Evolutionary conservation across 2,888 invertebrate species (phyloP), one percentile per base, ranked within the genome.

Genomic region (Cheiracanthium punctorium): DNA sequence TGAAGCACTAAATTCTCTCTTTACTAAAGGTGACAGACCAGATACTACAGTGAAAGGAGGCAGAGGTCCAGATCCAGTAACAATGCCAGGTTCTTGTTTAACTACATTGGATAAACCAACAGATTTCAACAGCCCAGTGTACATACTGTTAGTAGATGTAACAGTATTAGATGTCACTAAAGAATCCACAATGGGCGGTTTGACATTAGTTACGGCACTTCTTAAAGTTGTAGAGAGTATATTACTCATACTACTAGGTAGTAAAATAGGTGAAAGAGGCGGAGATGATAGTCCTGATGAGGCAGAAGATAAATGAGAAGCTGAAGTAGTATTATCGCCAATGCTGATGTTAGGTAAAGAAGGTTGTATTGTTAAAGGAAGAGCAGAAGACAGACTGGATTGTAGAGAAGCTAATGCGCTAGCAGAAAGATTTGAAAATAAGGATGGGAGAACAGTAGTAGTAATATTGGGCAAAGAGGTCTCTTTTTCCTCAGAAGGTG

Each of bases 1-100:
- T 33, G 70, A 52, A 48, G 74, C 43, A 24, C 75, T 32, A 32
- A 84, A 48, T 41, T 79, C 81, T 29, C 85, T 32, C 75, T 88
- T 88, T 37, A 86, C 77, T 37, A 82, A 33, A 20, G 87, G 80
- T 30, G 87, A 80, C 20, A 86, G 48, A 30, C 86, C 86, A 37
- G 81, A 82, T 14, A 88, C 88, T 41, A 88, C 86, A 20, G 88
- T 88, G 70, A 88, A 88, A 28, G 88, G 88, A n/a, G 88, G 88
- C 24, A 88, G 37, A n/a, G 88, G 88, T 8, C 88, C 88, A 20
- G 84, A 84, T 33, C 71, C 82, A 41, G 70, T 76, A 24, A 70
- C 33, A 24, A 74, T 52, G 24, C 79, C 73, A 33, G 88, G 73
- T 65, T 88, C 88, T 37, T 87, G 82, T 33, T 88, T 88, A 20